Conservation (phyloP, 2,888 invertebrate species). For the Coelogynopora nodosa region DNA sequence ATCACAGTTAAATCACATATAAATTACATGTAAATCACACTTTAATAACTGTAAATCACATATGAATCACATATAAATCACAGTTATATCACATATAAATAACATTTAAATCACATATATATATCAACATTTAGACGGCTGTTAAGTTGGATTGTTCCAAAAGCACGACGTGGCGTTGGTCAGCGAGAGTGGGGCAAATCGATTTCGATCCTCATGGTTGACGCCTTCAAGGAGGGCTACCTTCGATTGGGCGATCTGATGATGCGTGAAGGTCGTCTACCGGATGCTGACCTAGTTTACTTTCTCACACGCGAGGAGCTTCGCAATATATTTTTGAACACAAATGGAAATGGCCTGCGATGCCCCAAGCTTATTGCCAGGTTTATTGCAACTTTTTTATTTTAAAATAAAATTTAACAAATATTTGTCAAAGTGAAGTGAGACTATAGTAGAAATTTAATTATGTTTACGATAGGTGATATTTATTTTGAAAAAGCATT, state of each 20-base stretch:
- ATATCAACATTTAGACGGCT: slow-evolving; percentile 62
- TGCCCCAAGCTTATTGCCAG: neutral
- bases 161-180: slow-evolving; percentile 67
- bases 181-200: slow-evolving; percentile 70
- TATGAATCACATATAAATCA: slow-evolving; percentile 1
- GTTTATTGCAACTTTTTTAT: too few species aligned
- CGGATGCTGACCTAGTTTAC: slow-evolving; percentile 68
- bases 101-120: neutral
- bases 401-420: too few species aligned
- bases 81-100: neutral
- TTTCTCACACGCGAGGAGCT: slow-evolving; percentile 71
- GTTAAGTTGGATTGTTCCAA: slow-evolving; percentile 67
- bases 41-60: neutral
- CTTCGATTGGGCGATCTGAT: slow-evolving; percentile 66
- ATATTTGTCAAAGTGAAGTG: too few species aligned
- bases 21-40: neutral
- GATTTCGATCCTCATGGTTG: slow-evolving; percentile 61
- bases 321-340: slow-evolving; percentile 46
- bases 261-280: slow-evolving; percentile 68
- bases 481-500: too few species aligned
- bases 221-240: slow-evolving; percentile 68
- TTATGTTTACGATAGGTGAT: too few species aligned
- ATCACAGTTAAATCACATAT: neutral
- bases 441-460: too few species aligned
- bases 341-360: neutral